phyloP scores from a whole-genome alignment of 2,113 vertebrate genomes.

The Neoarius graeffei region DNA sequence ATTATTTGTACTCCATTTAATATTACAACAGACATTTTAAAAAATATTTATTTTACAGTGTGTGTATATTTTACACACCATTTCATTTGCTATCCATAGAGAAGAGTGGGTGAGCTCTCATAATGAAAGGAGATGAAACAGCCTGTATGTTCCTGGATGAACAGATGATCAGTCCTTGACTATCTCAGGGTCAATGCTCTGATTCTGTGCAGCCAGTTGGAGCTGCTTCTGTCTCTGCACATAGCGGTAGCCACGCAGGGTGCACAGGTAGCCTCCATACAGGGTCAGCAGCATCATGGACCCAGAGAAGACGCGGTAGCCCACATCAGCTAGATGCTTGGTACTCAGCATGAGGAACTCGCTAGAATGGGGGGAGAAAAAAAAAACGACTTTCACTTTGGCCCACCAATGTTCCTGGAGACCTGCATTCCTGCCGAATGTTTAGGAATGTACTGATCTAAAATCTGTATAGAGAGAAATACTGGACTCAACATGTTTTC shows the following conservation, averaged over 20 bases:
- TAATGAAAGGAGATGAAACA: neutral
- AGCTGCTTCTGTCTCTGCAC: conserved; percentile 66
- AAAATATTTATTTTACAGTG: neutral
- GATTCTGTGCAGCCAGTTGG: conserved; percentile 70
- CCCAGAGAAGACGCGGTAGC: conserved; percentile 84
- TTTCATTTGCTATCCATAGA: neutral
- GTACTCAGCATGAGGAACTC: conserved; percentile 75
- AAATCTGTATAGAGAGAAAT: neutral
- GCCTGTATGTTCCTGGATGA: neutral
- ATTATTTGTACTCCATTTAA: conserved; percentile 1
- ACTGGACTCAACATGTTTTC: neutral
- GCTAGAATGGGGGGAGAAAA: neutral
- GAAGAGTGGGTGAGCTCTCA: too few relatives aligned
- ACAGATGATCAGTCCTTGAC: conserved; percentile 63
- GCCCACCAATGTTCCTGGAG: neutral
- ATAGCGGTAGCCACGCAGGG: conserved; percentile 71
- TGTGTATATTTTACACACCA: neutral
- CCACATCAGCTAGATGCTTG: conserved; percentile 87
- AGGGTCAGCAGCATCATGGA: conserved; percentile 90
- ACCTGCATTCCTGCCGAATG: neutral
- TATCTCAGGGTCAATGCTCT: conserved; percentile 58
- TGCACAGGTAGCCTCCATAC: conserved; percentile 87
- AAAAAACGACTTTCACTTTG: neutral
- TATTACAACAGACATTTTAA: conserved; percentile 16
- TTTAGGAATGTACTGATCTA: neutral